These are phyloP conservation scores for Saguinus midas DNA, from an alignment of 2,113 vertebrate species.

Conservation along the genomic window DNA sequence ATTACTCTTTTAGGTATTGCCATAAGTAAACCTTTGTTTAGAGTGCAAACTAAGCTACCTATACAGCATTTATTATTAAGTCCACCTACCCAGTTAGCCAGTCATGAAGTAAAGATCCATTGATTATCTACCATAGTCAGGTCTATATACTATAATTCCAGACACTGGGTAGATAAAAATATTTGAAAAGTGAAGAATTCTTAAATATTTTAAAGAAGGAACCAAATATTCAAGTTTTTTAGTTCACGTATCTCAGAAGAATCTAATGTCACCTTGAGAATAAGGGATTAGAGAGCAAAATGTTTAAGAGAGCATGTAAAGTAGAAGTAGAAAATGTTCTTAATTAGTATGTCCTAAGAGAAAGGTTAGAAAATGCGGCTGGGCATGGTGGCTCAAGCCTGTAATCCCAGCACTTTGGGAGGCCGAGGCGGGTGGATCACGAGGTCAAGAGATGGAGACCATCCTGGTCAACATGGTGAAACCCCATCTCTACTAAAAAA, in stretches of 20 bases:
- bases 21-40: not conserved
- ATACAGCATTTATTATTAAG: not conserved
- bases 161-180: not conserved
- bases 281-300: slow-evolving; percentile 8
- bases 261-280: slow-evolving; percentile 9
- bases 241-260: not conserved
- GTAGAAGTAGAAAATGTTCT: not conserved
- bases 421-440: too few relatives aligned
- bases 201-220: slow-evolving; percentile 5
- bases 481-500: too few relatives aligned
- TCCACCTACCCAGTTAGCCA: fast-evolving
- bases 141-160: not conserved
- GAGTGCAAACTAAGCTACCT: not conserved
- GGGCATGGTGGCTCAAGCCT: too few relatives aligned
- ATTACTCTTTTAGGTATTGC: not conserved
- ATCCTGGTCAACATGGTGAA: too few relatives aligned
- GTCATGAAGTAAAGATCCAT: not conserved
- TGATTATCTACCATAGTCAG: not conserved
- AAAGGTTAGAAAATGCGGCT: not conserved
- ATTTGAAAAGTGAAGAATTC: slow-evolving; percentile 11
- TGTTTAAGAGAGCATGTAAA: not conserved
- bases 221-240: slow-evolving; percentile 12
- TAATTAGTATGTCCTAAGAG: not conserved
- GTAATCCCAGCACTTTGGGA: too few relatives aligned
- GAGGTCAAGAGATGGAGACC: too few relatives aligned